phyloP scores from a whole-genome alignment of 2,797 vertebrate genomes.

The Sebastes goodei region DNA sequence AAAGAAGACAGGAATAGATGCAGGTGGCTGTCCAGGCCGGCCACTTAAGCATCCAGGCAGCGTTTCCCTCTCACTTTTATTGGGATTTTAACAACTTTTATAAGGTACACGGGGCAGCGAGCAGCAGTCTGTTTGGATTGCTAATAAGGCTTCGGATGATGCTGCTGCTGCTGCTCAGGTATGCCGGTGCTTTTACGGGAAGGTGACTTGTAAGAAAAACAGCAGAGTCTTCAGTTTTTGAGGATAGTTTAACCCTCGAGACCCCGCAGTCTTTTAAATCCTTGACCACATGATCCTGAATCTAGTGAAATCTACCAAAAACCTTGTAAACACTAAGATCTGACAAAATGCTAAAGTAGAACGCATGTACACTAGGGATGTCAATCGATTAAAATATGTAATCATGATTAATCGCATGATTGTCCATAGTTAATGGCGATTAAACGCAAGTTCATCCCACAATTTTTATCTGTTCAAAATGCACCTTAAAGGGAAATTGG shows the following conservation, averaged over 20 bases:
- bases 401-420: too few species aligned
- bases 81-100: constrained; percentile 58
- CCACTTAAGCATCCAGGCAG: constrained; percentile 47
- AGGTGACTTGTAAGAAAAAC: constrained; percentile 21
- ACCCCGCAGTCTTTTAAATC: not conserved
- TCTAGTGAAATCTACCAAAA: not conserved
- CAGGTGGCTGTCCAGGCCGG: constrained; percentile 56
- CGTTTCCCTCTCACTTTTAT: constrained; percentile 34
- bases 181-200: not conserved
- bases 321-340: constrained; percentile 6
- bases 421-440: too few species aligned
- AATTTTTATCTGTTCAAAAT: too few species aligned
- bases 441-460: too few species aligned
- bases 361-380: not conserved
- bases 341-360: not conserved
- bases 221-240: not conserved
- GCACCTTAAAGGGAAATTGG: too few species aligned
- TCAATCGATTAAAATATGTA: too few species aligned
- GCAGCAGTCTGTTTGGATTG: constrained; percentile 49
- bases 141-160: constrained; percentile 34
- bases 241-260: constrained; percentile 9
- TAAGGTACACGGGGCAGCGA: constrained; percentile 29
- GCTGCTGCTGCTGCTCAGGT: not conserved
- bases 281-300: not conserved
- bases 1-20: constrained; percentile 59